Evolutionary conservation across 2,113 vertebrate genomes (phyloP), one percentile per base, ranked within the genome.

Genomic region (Australoheros scitulus): DNA sequence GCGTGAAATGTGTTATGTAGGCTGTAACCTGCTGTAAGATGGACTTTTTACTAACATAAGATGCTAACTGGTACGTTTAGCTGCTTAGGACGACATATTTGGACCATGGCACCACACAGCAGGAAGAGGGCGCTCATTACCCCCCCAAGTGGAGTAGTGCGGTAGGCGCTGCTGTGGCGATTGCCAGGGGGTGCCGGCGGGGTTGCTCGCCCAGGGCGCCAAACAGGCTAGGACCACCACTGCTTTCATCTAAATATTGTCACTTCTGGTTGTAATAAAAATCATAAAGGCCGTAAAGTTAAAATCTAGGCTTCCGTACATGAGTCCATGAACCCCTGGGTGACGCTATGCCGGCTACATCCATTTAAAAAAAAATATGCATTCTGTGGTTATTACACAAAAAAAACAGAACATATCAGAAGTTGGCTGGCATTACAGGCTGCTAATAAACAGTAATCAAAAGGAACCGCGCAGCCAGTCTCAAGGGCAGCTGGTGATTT

Each of bases 391-490:
- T 72, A 38, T 70, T 70, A 20, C 64, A 14, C 65, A 72, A 29
- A 17, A 52, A 72, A 72, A 52, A 52, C 14, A 83, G 72, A 34
- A 57, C 24, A 36, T 34, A 55, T 68, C n/a, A 77, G 41, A 61
- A 18, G 34, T 22, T 34, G 29, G 8, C 22, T 70, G 75, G 72
- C 70, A 74, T 82, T 47, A 79, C 34, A 17, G 70, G 72, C 79
- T 78, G 76, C 32, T 78, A 80, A 79, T 56, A 77, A 79, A 83
- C 17, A 72, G 15, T 29, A 59, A 84, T 85, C 47, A 72, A 72
- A 52, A 72, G 76, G 32, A 50, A 63, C 11, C 13, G 50, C n/a
- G n/a, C 59, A 26, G 85, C 20, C 32, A 20, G 77, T 65, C 78
- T 87, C 75, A 47, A 88, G 60, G 57, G 64, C 79, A 79, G 61